Base-by-base conservation (phyloP, 2,113 vertebrate species). In the Leiothrix lutea region DNA sequence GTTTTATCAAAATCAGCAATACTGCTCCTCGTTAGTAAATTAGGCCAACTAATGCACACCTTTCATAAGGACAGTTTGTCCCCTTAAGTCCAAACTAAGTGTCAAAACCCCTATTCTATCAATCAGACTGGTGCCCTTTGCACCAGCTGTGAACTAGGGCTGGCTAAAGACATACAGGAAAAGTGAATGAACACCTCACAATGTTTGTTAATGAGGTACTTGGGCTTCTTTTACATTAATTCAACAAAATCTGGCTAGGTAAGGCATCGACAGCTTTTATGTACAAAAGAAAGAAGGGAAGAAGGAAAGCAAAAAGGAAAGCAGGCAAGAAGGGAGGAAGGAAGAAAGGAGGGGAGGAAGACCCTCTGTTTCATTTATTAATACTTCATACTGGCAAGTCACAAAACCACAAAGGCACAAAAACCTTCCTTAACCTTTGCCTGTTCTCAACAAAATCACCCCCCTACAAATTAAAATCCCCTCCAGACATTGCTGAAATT, bases 11-110 rank as follows among this genome's bases (percentile, higher is more conserved):
- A 92, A 89, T 57, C 80, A 81, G 66, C 50, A 95, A 50, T 36
- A 24, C 36, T 73, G 42, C 44, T 64, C 33, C 19, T 74, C 1
- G 0, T 5, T 45, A 87, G 66, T 73, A 96, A 96, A 95, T 97
- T 56, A 96, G 80, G 71, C 60, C 33, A 36, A 77, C 70, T 93
- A 94, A 93, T 75, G 65, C 94, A 92, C 60, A 31, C 11, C 45
- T 94, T 95, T 96, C 86, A 93, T 92, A 86, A 86, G 88, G 86
- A 94, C 24, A 74, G 92, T 95, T 91, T 95, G 80, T 86, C 84
- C 91, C 80, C 73, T 77, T 93, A 92, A 90, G 90, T 88, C 90
- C 75, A 93, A 96, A 80, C 31, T 17, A 50, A 93, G 66, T 28
- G 50, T 80, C 54, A 82, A 48, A 94, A 57, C 80, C 42, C 69